Evolutionary conservation across 2,113 vertebrate species (phyloP).

Genomic region (Merops nubicus): DNA sequence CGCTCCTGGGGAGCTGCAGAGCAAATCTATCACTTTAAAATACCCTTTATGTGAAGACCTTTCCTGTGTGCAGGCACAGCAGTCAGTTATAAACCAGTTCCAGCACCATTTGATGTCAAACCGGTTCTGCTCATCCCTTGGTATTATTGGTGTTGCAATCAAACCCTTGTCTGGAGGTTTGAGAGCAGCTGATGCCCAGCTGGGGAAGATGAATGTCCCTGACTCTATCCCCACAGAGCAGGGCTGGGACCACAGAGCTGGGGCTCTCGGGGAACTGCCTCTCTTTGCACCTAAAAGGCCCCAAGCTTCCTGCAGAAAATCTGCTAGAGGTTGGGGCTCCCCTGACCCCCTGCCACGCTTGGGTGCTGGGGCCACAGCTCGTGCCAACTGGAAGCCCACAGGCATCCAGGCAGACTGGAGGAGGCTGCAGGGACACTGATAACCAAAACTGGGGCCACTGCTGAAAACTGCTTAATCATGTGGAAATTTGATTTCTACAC

Average conservation of each 20-base stretch:
- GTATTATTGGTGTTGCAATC: background rate
- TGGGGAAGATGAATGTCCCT: background rate
- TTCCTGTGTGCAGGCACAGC: background rate
- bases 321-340: background rate
- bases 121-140: background rate
- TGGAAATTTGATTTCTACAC: background rate
- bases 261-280: accelerated
- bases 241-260: background rate
- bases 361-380: accelerated
- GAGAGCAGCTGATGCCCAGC: accelerated
- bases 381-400: accelerated
- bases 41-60: background rate
- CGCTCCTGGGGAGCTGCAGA: background rate
- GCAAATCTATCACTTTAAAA: background rate
- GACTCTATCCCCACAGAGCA: accelerated
- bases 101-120: background rate
- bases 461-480: background rate
- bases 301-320: background rate
- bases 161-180: background rate
- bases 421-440: background rate
- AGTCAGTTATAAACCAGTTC: background rate
- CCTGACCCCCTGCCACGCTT: accelerated
- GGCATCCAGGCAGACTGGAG: no score
- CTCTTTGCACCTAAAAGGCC: background rate
- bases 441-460: background rate